These are phyloP conservation scores for Aradophagus sp. DNA, from an alignment of 1,140 invertebrate genomes.

Conservation along the genomic window DNA sequence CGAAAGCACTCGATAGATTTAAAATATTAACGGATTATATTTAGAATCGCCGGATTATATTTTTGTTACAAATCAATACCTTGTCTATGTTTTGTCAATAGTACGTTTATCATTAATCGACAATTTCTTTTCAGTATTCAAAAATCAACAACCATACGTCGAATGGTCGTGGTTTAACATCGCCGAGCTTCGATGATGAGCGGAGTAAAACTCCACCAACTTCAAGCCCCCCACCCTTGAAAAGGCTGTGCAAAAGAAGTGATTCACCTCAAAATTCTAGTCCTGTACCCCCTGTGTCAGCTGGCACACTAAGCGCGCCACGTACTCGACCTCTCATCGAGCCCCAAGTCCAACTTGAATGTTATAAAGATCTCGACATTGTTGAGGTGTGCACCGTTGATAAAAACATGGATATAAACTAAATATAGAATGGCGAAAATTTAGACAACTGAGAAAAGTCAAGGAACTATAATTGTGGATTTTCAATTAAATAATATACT, in stretches of 20 bases:
- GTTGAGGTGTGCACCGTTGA: constrained; percentile 67
- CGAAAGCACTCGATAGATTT: too few relatives aligned
- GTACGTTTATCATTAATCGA: too few relatives aligned
- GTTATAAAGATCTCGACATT: constrained; percentile 74
- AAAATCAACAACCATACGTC: constrained; percentile 72
- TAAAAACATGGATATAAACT: too few relatives aligned
- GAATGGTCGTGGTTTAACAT: constrained; percentile 71
- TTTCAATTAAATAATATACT: too few relatives aligned
- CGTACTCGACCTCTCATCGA: constrained; percentile 72
- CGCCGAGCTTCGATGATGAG: constrained; percentile 73
- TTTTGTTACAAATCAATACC: too few relatives aligned
- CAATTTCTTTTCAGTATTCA: constrained; percentile 62
- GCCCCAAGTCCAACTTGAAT: constrained; percentile 74
- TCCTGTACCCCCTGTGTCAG: constrained; percentile 68
- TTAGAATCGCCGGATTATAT: too few relatives aligned
- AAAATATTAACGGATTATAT: too few relatives aligned
- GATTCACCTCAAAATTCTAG: constrained; percentile 75
- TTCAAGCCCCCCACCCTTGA: constrained; percentile 73
- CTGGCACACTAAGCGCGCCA: constrained; percentile 66
- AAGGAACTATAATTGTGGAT: too few relatives aligned
- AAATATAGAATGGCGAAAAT: too few relatives aligned
- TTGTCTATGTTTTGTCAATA: too few relatives aligned
- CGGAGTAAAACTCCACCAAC: constrained; percentile 72
- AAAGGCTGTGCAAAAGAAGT: constrained; percentile 75
- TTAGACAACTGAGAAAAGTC: too few relatives aligned